These are phyloP conservation scores for Colius striatus DNA, from an alignment of 2,113 vertebrate genomes.

Conservation along the genomic window DNA sequence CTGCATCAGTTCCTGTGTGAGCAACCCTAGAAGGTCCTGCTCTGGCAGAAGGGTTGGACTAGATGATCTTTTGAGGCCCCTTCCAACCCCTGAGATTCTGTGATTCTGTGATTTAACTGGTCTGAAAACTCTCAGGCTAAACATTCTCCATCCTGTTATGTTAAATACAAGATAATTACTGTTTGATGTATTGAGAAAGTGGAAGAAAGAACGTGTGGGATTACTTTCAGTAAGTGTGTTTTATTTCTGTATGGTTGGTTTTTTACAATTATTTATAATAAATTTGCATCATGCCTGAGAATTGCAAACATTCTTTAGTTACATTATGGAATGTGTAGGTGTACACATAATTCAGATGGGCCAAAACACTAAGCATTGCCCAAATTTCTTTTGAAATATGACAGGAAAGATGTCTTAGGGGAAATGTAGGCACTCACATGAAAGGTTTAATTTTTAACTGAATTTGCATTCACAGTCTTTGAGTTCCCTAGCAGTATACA, in stretches of 20 bases:
- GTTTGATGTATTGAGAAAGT: constrained; percentile 50
- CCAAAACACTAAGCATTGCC: constrained; percentile 49
- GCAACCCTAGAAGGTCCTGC: no score
- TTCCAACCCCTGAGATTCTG: no score
- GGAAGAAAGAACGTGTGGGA: constrained; percentile 54
- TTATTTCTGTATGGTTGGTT: constrained; percentile 34
- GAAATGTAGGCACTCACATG: constrained; percentile 8
- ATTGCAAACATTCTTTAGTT: constrained; percentile 49
- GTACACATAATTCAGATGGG: constrained; percentile 51
- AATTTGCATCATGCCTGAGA: constrained; percentile 39
- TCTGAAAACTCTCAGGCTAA: constrained; percentile 23
- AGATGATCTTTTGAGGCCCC: no score
- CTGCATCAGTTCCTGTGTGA: no score
- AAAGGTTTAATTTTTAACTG: constrained; percentile 53
- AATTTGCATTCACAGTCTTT: constrained; percentile 11
- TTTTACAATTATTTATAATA: constrained; percentile 68
- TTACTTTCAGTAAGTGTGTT: constrained; percentile 41
- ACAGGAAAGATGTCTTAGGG: constrained; percentile 32
- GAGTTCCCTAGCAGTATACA: constrained; percentile 8
- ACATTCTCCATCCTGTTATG: constrained; percentile 12
- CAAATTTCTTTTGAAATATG: constrained; percentile 54
- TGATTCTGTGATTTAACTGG: neutral
- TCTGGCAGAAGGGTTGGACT: no score
- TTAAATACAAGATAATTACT: constrained; percentile 39
- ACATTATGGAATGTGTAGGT: constrained; percentile 56